Conservation (phyloP, 2,113 vertebrate genomes). For the Hucho hucho region DNA sequence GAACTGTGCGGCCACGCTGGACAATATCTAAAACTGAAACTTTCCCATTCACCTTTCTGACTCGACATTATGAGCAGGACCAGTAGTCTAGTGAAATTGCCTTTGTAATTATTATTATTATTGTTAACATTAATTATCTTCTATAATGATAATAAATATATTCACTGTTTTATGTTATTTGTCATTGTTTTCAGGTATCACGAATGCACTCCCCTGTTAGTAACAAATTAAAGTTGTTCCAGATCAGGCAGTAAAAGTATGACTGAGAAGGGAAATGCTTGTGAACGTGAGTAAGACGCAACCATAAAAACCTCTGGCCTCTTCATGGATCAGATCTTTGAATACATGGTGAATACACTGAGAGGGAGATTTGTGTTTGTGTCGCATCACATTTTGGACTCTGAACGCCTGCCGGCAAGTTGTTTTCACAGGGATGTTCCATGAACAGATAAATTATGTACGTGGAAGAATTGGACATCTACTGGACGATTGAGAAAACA, state of each 20-base stretch:
- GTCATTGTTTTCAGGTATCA: constrained; percentile 77
- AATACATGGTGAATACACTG: constrained; percentile 49
- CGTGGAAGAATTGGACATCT: constrained; percentile 54
- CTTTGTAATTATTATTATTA: constrained; percentile 77
- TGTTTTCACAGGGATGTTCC: constrained; percentile 55
- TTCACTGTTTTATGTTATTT: constrained; percentile 78
- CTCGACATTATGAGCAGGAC: constrained; percentile 67
- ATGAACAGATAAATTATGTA: constrained; percentile 67
- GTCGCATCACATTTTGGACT: constrained; percentile 43
- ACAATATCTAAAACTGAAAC: constrained; percentile 40
- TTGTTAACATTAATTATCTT: constrained; percentile 80
- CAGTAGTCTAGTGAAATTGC: constrained; percentile 80
- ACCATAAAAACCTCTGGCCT: constrained; percentile 57
- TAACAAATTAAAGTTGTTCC: constrained; percentile 45
- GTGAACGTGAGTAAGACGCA: constrained; percentile 53
- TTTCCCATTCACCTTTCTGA: constrained; percentile 56
- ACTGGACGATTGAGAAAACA: constrained; percentile 46
- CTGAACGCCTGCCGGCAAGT: constrained; percentile 43
- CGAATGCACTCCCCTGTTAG: constrained; percentile 68
- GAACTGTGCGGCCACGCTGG: constrained; percentile 69
- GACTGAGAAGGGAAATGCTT: constrained; percentile 49
- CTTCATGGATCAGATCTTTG: constrained; percentile 53
- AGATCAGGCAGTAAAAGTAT: constrained; percentile 49
- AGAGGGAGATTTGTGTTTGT: constrained; percentile 58
- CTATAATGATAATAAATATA: constrained; percentile 79